Evolutionary conservation across 2,888 invertebrate species (phyloP).

Genomic region (Theristus sp.): DNA sequence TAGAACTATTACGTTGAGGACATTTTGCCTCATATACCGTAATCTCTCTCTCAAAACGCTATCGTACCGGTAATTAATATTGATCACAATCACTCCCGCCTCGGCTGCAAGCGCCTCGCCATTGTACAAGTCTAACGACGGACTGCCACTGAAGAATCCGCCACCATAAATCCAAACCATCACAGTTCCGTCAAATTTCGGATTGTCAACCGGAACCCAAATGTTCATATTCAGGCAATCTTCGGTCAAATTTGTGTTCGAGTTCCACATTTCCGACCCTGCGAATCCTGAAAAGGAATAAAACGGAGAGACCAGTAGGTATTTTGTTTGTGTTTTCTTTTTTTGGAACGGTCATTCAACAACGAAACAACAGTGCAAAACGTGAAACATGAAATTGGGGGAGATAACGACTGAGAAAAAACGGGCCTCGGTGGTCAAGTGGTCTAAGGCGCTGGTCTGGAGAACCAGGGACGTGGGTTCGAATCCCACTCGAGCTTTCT

Average conservation of each 20-base stretch:
- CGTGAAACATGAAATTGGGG: too few species aligned
- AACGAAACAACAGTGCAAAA: too few species aligned
- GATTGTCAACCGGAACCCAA: slow-evolving; percentile 48
- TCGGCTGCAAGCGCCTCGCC: slow-evolving; percentile 31
- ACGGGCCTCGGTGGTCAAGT: too few species aligned
- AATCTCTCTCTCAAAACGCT: too few species aligned
- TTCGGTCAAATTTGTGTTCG: slow-evolving; percentile 41
- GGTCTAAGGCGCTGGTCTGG: too few species aligned
- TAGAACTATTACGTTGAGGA: too few species aligned
- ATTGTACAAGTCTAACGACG: slow-evolving; percentile 35
- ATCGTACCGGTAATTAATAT: slow-evolving; percentile 24
- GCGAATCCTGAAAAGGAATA: slow-evolving; percentile 26
- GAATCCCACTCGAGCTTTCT: too few species aligned
- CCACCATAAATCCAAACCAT: slow-evolving; percentile 30
- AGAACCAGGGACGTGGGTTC: too few species aligned
- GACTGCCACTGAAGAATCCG: slow-evolving; percentile 31
- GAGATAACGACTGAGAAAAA: too few species aligned
- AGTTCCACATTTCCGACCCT: slow-evolving; percentile 81
- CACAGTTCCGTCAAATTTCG: slow-evolving; percentile 23
- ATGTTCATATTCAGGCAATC: slow-evolving; percentile 88
- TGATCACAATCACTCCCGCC: slow-evolving; percentile 22
- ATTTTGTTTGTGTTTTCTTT: too few species aligned
- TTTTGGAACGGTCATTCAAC: too few species aligned
- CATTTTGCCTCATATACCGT: neutral
- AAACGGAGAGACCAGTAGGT: too few species aligned